A percentile compares a stretch with the other conserved stretches of the same genome.
Conservation (phyloP, 1,140 invertebrate species). For the Macrobrachium nipponense region DNA sequence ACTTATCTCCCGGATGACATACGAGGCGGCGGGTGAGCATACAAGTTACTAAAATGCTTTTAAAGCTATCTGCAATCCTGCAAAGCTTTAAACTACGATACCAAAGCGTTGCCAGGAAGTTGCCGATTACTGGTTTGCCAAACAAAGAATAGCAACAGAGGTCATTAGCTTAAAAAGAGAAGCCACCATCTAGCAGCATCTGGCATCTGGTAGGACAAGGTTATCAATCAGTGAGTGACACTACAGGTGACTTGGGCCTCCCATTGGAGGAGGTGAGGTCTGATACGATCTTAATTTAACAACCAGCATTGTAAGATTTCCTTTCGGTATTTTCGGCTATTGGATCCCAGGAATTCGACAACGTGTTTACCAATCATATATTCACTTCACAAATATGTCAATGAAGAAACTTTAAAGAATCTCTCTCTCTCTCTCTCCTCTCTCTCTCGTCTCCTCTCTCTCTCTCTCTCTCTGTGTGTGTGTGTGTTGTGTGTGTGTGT, state of each 20-base stretch:
- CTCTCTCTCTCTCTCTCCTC: too few species aligned
- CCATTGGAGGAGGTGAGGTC: neutral
- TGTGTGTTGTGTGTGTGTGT: too few species aligned
- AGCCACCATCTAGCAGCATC: neutral
- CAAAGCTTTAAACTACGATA: neutral
- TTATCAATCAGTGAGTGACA: constrained; percentile 50
- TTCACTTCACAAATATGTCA: too few species aligned
- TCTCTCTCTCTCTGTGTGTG: too few species aligned
- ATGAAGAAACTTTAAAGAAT: too few species aligned
- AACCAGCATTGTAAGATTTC: neutral
- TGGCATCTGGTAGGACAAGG: constrained; percentile 31
- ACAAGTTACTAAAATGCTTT: neutral
- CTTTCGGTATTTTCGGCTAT: too few species aligned
- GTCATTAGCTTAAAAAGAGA: neutral
- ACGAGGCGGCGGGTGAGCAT: neutral
- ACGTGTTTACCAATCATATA: too few species aligned
- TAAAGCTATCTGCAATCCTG: neutral
- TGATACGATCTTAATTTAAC: constrained; percentile 16
- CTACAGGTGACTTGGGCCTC: constrained; percentile 17
- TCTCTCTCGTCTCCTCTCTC: too few species aligned
- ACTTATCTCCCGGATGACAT: constrained; percentile 34
- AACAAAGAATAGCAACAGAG: neutral
- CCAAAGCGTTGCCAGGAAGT: neutral
- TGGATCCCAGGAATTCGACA: too few species aligned
- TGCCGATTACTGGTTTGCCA: neutral